Percentiles rank a stretch among this genome's conserved stretches.
These are phyloP conservation scores for Heliocidaris erythrogramma DNA, from an alignment of 35 echinoderm and acorn worm genomes.

Conservation along the genomic window DNA sequence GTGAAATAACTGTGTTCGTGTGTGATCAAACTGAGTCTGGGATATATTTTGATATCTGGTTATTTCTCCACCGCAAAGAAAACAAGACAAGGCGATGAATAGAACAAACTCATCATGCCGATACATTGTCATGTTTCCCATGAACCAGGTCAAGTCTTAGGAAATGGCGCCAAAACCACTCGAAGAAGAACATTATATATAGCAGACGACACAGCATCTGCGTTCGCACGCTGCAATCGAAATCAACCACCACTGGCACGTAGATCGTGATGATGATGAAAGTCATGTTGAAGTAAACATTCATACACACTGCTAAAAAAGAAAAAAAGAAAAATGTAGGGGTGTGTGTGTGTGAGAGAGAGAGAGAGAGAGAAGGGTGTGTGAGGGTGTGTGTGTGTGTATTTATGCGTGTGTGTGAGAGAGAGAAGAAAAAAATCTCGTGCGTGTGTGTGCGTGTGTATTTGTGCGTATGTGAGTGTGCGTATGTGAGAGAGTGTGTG, in stretches of 20 bases:
- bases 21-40: neutral
- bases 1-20: neutral
- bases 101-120: slow-evolving; percentile 2
- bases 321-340: too few species aligned
- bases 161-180: slow-evolving; percentile 28
- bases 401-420: too few species aligned
- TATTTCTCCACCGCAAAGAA: neutral
- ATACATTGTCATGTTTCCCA: neutral
- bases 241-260: neutral
- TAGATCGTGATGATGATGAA: neutral
- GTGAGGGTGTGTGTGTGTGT: too few species aligned
- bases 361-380: too few species aligned
- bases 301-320: neutral
- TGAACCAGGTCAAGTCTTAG: neutral
- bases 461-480: too few species aligned
- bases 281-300: neutral
- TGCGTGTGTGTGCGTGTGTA: too few species aligned
- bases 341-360: too few species aligned
- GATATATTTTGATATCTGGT: neutral
- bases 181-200: slow-evolving; percentile 30
- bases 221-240: slow-evolving; percentile 14
- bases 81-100: neutral
- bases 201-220: slow-evolving; percentile 24
- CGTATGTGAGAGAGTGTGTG: too few species aligned
- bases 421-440: too few species aligned